Evolutionary conservation across 2,113 vertebrate species (phyloP).

Genomic region (Emydura subglobosa): DNA sequence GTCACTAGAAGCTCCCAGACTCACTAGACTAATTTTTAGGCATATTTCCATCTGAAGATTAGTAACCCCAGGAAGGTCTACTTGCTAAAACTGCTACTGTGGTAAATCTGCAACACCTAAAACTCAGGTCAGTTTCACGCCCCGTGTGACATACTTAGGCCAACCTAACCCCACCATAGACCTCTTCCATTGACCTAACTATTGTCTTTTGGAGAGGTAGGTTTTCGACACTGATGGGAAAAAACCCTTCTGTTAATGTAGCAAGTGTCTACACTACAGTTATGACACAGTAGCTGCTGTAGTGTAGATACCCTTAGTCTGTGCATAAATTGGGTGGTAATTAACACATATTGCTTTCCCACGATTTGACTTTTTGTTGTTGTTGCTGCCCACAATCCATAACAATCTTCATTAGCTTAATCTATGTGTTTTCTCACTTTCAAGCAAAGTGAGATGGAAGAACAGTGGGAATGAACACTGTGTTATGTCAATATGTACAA

Average conservation of each 20-base stretch:
- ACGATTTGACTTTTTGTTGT: not conserved
- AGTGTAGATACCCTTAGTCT: not conserved
- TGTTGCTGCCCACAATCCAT: not conserved
- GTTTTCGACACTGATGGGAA: not conserved
- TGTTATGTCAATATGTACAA: not conserved
- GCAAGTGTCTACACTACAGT: not conserved
- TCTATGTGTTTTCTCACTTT: not conserved
- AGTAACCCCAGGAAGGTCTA: not conserved
- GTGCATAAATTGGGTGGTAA: not conserved
- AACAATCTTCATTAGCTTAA: not conserved
- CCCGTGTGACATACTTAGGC: not conserved
- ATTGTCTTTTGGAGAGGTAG: not conserved
- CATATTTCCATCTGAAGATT: not conserved
- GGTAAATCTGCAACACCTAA: not conserved
- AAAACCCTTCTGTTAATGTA: not conserved
- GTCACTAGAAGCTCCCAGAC: not conserved
- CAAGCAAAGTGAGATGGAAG: not conserved
- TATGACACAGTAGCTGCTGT: not conserved
- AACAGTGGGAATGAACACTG: not conserved
- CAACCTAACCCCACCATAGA: not conserved
- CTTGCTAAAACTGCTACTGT: too few relatives aligned
- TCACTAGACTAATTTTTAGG: not conserved
- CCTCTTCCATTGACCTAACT: not conserved
- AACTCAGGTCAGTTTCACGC: not conserved
- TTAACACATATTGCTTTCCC: not conserved